These are phyloP conservation scores for Poeciliopsis gracilis DNA, from an alignment of 2,797 vertebrate species.

Conservation along the genomic window DNA sequence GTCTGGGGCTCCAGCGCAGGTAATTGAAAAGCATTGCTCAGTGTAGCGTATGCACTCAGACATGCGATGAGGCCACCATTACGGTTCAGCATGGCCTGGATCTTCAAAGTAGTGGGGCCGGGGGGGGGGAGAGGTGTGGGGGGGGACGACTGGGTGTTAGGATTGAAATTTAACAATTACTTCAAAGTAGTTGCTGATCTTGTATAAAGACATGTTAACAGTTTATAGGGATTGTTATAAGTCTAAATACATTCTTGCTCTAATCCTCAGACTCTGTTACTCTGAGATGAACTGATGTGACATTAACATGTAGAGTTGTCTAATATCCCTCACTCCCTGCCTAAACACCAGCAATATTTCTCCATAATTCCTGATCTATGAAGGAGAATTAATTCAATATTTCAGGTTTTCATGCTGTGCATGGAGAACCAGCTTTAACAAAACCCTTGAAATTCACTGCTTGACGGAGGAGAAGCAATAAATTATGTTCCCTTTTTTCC, in stretches of 20 bases:
- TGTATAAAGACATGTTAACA: neutral
- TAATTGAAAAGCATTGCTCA: conserved; percentile 86
- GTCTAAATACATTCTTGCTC: too few species aligned
- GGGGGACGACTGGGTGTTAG: conserved; percentile 35
- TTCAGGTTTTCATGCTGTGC: neutral
- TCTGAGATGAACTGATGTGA: neutral
- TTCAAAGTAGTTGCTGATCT: conserved; percentile 68
- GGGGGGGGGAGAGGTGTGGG: conserved; percentile 64
- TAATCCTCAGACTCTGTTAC: neutral
- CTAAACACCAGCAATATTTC: neutral
- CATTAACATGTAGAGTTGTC: neutral
- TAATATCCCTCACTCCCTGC: neutral
- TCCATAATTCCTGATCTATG: neutral
- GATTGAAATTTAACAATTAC: conserved; percentile 73
- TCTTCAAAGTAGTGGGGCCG: too few species aligned
- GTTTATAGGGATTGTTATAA: neutral
- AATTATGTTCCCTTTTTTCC: neutral
- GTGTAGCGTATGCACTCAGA: conserved; percentile 81
- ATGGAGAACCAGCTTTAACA: neutral
- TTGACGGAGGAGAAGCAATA: neutral
- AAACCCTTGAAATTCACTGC: neutral
- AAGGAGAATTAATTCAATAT: neutral
- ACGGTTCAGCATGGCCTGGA: conserved; percentile 74
- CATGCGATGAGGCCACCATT: conserved; percentile 79
- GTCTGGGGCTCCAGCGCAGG: conserved; percentile 61